Evolutionary conservation across 2,113 vertebrate genomes (phyloP), one percentile per base, ranked within the genome.

Genomic region (Oreotragus oreotragus): DNA sequence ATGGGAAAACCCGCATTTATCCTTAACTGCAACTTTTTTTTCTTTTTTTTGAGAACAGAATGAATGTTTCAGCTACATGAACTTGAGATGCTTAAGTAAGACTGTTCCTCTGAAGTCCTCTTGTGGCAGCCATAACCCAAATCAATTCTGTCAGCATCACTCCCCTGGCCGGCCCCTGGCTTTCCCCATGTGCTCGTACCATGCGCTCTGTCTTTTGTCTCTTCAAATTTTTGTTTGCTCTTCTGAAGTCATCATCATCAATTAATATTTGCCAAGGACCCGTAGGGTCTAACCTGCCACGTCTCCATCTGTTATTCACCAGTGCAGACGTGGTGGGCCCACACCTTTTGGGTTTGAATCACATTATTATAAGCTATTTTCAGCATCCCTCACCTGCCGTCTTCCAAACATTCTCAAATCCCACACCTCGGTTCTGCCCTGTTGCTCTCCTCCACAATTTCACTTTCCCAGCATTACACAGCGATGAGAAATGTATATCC

Each of bases 201-300:
- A 55, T 6, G 80, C 2, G 1, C 79, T 97, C 77, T 95, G 93
- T 96, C 95, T 95, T 93, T 96, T 90, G 91, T 98, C 98, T 96
- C 88, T 93, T 91, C 64, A 36, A 60, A 90, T 97, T 87, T 97
- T 30, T 66, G 53, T 97, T 90, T 96, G 87, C 47, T 92, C 88
- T 60, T 93, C 90, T 73, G 88, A 97, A 97, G 94, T 96, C 94
- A 84, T 97, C 84, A 62, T 73, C 86, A 84, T 91, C 95, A 86
- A 94, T 98, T 94, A 97, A 88, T 43, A 80, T 89, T 88, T 95
- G 92, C 83, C 1, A 0, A 79, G 49, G 66, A 27, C 95, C 85
- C 92, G 0, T 7, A 27, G 88, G 91, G 70, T 70, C 66, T 83
- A n/a, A 58, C 7, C 1, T 90, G 86, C 64, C 97, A 97, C 91